These are phyloP conservation scores for Centropyge bicolor DNA, from an alignment of 2,797 vertebrate species.

Conservation along the genomic window DNA sequence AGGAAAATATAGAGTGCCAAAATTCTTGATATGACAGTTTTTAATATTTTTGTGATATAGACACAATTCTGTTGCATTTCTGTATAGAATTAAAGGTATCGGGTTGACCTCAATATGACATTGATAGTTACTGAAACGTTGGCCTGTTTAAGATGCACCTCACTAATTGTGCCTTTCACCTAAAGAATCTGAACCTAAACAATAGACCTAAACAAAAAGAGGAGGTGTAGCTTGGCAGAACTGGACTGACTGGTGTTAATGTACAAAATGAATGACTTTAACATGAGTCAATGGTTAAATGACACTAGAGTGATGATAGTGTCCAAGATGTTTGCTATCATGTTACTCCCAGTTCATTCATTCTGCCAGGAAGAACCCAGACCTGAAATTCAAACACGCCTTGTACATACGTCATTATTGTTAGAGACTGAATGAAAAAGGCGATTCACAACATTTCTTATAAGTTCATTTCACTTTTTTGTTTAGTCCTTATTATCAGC, in stretches of 20 bases:
- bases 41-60: too few relatives aligned
- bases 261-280: neutral
- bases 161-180: neutral
- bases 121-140: neutral
- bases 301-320: neutral
- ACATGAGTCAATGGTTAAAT: neutral
- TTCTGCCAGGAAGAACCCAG: neutral
- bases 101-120: neutral
- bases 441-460: too few relatives aligned
- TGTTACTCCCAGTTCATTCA: neutral
- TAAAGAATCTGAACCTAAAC: neutral
- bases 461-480: neutral
- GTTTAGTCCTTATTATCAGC: neutral
- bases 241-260: slow-evolving; percentile 1
- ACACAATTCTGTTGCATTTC: neutral
- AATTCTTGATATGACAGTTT: too few relatives aligned
- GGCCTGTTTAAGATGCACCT: neutral
- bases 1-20: too few relatives aligned
- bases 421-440: neutral
- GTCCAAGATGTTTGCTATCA: neutral
- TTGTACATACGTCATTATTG: too few relatives aligned
- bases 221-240: neutral
- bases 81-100: neutral
- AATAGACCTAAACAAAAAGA: neutral
- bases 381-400: neutral